Evolutionary conservation across 2,113 vertebrate genomes (phyloP).

Genomic region (Onychostoma macrolepis): DNA sequence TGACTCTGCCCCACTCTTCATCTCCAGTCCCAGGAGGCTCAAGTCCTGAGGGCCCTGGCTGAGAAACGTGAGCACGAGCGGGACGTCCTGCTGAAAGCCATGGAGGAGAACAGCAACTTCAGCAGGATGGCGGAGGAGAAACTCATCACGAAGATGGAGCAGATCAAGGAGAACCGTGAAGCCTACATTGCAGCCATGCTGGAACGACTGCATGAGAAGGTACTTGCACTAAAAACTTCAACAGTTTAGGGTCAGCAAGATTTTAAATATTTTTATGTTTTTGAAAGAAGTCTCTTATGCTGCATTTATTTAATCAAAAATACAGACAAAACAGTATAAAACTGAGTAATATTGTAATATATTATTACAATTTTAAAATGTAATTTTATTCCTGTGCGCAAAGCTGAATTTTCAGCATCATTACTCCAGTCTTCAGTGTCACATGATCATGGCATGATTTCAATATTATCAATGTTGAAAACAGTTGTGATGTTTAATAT

Average conservation of each 20-base stretch:
- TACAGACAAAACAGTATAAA: neutral
- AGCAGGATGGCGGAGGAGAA: conserved; percentile 85
- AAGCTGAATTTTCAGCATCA: neutral
- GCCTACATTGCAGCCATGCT: conserved; percentile 83
- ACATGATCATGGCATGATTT: neutral
- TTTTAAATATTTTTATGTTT: neutral
- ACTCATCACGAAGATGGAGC: conserved; percentile 85
- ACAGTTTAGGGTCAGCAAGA: neutral
- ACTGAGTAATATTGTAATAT: too few relatives aligned
- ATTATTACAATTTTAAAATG: neutral
- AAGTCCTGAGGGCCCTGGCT: conserved; percentile 85
- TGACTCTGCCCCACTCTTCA: neutral
- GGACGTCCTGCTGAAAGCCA: conserved; percentile 87
- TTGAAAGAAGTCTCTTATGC: neutral
- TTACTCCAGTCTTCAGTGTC: neutral
- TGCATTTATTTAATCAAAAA: neutral
- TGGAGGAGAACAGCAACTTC: conserved; percentile 90
- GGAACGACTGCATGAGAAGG: conserved; percentile 88
- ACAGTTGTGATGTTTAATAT: neutral
- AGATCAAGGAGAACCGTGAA: conserved; percentile 86
- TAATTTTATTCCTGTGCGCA: neutral
- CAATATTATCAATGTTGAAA: neutral
- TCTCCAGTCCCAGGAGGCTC: conserved; percentile 81
- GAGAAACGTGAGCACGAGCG: conserved; percentile 85
- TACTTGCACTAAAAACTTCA: neutral